Base-by-base conservation (phyloP, 2,797 vertebrate genomes). In the Ptychobarbus kaznakovi region DNA sequence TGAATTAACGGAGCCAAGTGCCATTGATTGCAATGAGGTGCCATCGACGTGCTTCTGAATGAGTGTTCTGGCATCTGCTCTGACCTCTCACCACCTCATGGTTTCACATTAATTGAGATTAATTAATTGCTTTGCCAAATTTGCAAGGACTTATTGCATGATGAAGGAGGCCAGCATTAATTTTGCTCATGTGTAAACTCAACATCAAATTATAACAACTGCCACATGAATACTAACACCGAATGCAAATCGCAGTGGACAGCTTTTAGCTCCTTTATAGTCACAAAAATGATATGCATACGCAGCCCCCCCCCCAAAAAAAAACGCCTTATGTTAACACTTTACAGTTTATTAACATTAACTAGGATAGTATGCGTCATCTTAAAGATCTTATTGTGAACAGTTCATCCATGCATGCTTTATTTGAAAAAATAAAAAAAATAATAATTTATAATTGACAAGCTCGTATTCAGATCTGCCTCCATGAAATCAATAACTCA, bases 21-120 rank as follows among this genome's bases (percentile, higher is more conserved):
- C 18, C 25, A 72, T 81, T 81, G 51, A 87, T 56, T 89, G 49
- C 61, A 22, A 38, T 44, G 72, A 79, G 22, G 42, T 73, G 53
- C 49, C 25, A 20, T 22, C 66, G 82, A 73, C 44, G 13, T 72
- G 68, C 5, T 78, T 65, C 13, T 78, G 51, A 81, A 87, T 85
- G 58, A 75, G 61, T 58, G 63, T 61, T 82, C 13, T 42, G 58
- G 35, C 68, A 74, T 75, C 80, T 74, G 68, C 40, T 58, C 80
- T 83, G 75, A 86, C 84, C 80, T 86, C 81, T 86, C 58, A 68
- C 12, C 25, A 18, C 25, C 63, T 75, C 61, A 75, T 9, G 9
- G 15, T 63, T 75, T 63, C 66, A 6, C 80, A 80, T 80, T 85
- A 82, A 73, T 88, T 77, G 75, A 79, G 68, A 74, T 40, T 10